Conservation (phyloP, 2,113 vertebrate species). For the Atractosteus spatula region DNA sequence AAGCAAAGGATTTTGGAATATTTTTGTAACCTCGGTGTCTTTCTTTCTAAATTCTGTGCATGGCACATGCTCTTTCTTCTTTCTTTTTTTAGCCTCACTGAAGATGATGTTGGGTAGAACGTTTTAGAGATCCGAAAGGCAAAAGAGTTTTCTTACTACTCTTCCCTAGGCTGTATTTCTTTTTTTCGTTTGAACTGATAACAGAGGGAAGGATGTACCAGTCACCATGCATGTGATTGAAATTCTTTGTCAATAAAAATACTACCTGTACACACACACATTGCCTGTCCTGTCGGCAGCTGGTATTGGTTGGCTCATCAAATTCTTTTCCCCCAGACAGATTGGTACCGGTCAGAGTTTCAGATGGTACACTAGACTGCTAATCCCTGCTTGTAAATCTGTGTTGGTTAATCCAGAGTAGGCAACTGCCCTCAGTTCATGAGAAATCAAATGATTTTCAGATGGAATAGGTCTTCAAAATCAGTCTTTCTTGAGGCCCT, state of each 20-base stretch:
- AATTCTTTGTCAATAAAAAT: constrained; percentile 52
- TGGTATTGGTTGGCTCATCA: too few species aligned
- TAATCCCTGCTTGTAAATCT: too few species aligned
- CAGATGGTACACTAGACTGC: too few species aligned
- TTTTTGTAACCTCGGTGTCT: constrained; percentile 54
- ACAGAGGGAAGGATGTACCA: constrained; percentile 12
- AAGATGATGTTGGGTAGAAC: constrained; percentile 21
- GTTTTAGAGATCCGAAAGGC: constrained; percentile 8
- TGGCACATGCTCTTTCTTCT: constrained; percentile 34
- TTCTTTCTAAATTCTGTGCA: constrained; percentile 26
- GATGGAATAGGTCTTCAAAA: too few species aligned
- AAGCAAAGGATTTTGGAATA: constrained; percentile 61
- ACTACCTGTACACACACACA: constrained; percentile 1
- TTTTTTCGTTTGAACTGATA: constrained; percentile 20
- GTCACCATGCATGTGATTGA: constrained; percentile 34
- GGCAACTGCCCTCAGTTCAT: too few species aligned
- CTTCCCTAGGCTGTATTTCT: not conserved
- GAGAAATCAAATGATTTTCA: too few species aligned
- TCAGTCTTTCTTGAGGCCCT: too few species aligned
- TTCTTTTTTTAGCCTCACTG: constrained; percentile 29
- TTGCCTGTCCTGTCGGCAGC: too few species aligned
- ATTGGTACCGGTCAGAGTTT: too few species aligned
- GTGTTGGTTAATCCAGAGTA: too few species aligned
- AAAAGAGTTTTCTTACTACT: constrained; percentile 3
- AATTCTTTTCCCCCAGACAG: too few species aligned